phyloP scores from a whole-genome alignment of 2,888 invertebrate genomes.

The Copidosoma aretas region DNA sequence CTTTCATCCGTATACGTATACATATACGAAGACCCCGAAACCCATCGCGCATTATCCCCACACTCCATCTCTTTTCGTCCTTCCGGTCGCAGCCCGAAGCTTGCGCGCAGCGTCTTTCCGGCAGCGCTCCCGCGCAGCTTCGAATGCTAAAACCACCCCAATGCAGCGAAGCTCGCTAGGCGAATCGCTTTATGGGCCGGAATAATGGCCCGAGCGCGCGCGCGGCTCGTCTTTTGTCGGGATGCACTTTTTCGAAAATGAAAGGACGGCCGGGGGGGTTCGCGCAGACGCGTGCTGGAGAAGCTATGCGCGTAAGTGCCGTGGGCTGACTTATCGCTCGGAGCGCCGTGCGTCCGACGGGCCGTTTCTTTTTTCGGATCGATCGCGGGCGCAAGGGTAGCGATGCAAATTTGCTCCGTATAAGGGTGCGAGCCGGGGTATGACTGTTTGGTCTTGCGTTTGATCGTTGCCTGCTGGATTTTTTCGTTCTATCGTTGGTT shows the following conservation, averaged over 20 bases:
- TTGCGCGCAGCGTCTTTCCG: neutral
- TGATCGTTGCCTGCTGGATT: too few relatives aligned
- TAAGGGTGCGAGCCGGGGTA: too few relatives aligned
- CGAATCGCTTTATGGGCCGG: conserved; percentile 60
- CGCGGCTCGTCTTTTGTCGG: conserved; percentile 15
- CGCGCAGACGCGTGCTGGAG: neutral
- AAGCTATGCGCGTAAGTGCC: neutral
- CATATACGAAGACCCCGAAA: neutral
- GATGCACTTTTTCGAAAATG: conserved; percentile 31
- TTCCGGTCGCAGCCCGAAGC: neutral
- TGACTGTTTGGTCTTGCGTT: too few relatives aligned
- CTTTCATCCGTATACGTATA: too few relatives aligned
- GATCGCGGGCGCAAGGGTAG: neutral
- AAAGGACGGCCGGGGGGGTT: neutral
- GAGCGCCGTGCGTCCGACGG: conserved; percentile 10
- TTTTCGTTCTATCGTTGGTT: too few relatives aligned
- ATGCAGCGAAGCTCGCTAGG: conserved; percentile 25
- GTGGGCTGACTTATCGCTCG: conserved; percentile 29
- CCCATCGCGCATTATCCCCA: neutral
- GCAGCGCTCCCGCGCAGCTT: conserved; percentile 30
- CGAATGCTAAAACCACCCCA: conserved; percentile 57
- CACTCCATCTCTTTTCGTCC: neutral
- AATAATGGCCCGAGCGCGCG: conserved; percentile 54
- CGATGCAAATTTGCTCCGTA: neutral
- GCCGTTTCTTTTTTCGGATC: neutral